These are phyloP conservation scores for Paracyclopina nana DNA, from an alignment of 1,140 invertebrate species.

Conservation along the genomic window DNA sequence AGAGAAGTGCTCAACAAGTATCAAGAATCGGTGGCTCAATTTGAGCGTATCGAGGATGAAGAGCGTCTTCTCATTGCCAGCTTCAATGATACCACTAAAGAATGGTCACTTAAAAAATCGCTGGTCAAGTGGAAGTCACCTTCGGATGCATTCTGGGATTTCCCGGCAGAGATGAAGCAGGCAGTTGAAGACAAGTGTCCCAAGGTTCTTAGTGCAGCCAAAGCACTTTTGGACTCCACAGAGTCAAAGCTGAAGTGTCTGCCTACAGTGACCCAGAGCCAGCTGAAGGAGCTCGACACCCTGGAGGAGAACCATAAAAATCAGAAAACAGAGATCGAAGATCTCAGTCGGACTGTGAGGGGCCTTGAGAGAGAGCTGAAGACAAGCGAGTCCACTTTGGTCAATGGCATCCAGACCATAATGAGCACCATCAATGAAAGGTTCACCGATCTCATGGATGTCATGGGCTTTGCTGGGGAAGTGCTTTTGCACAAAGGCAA, in stretches of 20 bases:
- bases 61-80: too few relatives aligned
- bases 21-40: too few relatives aligned
- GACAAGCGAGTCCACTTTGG: not conserved
- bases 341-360: not conserved
- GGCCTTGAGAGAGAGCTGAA: not conserved
- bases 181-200: too few relatives aligned
- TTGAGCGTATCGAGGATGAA: too few relatives aligned
- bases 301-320: not conserved
- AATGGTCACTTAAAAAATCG: too few relatives aligned
- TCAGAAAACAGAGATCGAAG: not conserved
- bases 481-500: constrained; percentile 34
- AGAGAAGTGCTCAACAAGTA: too few relatives aligned
- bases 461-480: constrained; percentile 64
- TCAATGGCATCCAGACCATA: not conserved
- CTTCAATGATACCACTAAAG: too few relatives aligned
- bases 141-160: too few relatives aligned
- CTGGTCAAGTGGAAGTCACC: too few relatives aligned
- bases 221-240: not conserved
- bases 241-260: not conserved
- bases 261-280: not conserved
- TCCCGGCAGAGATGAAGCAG: too few relatives aligned
- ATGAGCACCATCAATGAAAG: not conserved
- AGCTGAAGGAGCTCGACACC: not conserved
- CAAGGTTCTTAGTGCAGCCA: too few relatives aligned
- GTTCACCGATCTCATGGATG: constrained; percentile 21